These are phyloP conservation scores for Tenualosa thibaudeaui DNA, from an alignment of 2,797 vertebrate genomes.

Conservation along the genomic window DNA sequence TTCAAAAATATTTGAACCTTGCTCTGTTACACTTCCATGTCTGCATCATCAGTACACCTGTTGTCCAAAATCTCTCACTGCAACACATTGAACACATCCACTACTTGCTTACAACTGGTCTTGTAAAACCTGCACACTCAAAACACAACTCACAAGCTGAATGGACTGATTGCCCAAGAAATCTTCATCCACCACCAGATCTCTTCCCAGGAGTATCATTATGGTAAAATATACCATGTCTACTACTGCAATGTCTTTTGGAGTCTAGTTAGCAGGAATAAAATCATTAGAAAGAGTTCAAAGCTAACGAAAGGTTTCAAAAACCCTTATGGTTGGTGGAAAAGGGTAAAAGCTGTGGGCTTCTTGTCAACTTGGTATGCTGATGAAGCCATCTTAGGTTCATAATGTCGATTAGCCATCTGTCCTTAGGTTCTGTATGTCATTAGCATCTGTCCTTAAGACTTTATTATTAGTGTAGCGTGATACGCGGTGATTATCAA, in stretches of 20 bases:
- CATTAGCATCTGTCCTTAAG: no score
- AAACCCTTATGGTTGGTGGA: background rate
- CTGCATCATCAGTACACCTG: background rate
- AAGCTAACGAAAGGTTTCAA: background rate
- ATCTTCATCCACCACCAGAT: background rate
- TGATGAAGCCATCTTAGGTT: background rate
- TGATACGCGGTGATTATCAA: background rate
- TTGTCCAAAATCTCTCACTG: background rate
- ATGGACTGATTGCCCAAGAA: background rate
- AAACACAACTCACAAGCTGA: slow-evolving; percentile 6
- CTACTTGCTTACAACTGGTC: slow-evolving; percentile 1
- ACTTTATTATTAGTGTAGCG: no score
- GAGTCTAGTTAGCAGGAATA: background rate
- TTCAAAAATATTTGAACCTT: background rate
- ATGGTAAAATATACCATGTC: background rate
- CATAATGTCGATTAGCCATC: background rate
- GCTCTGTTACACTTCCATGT: background rate
- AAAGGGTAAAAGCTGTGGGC: background rate
- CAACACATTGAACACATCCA: background rate
- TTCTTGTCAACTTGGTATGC: background rate
- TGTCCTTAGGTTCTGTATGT: background rate
- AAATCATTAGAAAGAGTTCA: background rate
- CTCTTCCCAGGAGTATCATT: background rate
- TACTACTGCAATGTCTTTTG: background rate
- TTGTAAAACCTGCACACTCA: background rate